Conservation (phyloP, 2,888 invertebrate species). For the Cheilosia vernalis region DNA sequence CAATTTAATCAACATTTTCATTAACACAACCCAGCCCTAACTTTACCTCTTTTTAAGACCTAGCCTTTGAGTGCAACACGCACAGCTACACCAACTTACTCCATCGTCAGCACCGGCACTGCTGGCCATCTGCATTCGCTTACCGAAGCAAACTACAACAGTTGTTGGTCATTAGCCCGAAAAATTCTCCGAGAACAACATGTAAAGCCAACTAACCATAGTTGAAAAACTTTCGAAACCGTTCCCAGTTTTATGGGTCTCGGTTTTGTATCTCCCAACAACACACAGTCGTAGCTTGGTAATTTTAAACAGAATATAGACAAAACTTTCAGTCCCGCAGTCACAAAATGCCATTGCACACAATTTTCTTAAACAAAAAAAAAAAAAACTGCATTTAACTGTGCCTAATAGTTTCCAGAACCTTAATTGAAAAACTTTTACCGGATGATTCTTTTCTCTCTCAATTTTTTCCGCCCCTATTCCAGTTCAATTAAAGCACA, state of each 20-base stretch:
- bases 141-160: slow-evolving; percentile 12
- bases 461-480: slow-evolving; percentile 6
- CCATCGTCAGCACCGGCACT: neutral
- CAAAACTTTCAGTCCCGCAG: slow-evolving; percentile 57
- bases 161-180: slow-evolving; percentile 18
- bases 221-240: slow-evolving; percentile 44
- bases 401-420: slow-evolving; percentile 60
- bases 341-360: slow-evolving; percentile 30
- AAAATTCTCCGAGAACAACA: slow-evolving; percentile 24
- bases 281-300: slow-evolving; percentile 5
- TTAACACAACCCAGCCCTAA: no score
- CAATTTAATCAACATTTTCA: no score
- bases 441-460: slow-evolving; percentile 45
- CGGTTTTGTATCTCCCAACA: slow-evolving; percentile 14
- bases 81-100: no score
- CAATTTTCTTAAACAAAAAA: slow-evolving; percentile 23
- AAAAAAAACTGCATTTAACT: slow-evolving; percentile 60
- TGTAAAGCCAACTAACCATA: slow-evolving; percentile 22
- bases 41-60: no score
- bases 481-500: slow-evolving; percentile 64
- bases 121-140: neutral
- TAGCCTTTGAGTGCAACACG: no score
- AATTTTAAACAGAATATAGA: slow-evolving; percentile 60
- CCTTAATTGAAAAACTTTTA: slow-evolving; percentile 74
- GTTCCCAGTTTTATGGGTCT: slow-evolving; percentile 46